Evolutionary conservation across 2,113 vertebrate species (phyloP).

Genomic region (Cyanocitta stelleri): DNA sequence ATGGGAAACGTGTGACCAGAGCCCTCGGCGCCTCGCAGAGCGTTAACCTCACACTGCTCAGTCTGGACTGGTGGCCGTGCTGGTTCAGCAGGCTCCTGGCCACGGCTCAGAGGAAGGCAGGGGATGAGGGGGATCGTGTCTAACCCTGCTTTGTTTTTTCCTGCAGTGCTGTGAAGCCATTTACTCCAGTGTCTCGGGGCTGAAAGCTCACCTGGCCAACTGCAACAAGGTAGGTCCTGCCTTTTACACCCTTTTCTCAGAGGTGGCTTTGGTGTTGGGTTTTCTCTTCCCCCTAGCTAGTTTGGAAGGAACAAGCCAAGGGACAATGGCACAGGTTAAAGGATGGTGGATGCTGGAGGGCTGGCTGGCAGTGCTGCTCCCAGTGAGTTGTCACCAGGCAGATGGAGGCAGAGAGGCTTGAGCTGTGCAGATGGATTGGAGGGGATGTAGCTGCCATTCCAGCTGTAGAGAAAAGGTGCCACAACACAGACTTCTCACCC

Average conservation of each 20-base stretch:
- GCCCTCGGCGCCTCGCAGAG: neutral
- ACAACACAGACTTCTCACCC: neutral
- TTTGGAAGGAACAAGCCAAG: neutral
- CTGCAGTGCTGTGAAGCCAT: conserved; percentile 93
- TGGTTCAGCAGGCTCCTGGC: neutral
- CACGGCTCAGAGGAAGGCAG: neutral
- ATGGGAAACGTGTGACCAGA: conserved; percentile 51
- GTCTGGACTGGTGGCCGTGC: neutral
- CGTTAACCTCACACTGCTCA: conserved; percentile 17
- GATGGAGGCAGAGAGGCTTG: neutral
- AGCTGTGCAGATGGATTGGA: neutral
- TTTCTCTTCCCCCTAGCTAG: rapidly evolving
- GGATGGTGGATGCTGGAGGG: neutral
- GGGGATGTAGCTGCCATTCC: neutral
- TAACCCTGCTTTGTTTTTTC: neutral
- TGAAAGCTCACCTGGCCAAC: conserved; percentile 95
- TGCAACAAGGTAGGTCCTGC: conserved; percentile 87
- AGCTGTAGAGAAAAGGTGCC: neutral
- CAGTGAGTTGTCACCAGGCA: neutral
- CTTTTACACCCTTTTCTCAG: neutral
- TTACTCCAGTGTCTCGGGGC: conserved; percentile 95
- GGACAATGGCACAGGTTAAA: neutral
- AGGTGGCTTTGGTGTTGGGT: neutral
- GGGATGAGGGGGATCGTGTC: neutral
- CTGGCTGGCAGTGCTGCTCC: neutral